Percentiles rank a stretch among this genome's conserved stretches.
Conservation (phyloP, 1,140 invertebrate genomes). For the Tetramorium parvispinum region DNA sequence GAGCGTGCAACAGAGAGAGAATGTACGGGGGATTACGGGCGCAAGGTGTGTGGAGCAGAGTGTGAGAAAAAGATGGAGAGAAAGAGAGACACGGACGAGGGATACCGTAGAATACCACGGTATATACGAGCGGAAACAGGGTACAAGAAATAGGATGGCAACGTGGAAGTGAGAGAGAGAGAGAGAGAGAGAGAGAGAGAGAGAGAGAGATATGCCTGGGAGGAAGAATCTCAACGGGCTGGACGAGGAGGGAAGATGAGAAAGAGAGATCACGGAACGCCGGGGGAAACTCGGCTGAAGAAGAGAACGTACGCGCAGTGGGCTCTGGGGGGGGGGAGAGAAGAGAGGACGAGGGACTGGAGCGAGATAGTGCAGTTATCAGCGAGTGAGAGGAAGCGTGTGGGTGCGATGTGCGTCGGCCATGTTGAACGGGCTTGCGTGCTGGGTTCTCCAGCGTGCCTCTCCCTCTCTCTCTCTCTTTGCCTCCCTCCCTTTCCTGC, state of each 20-base stretch:
- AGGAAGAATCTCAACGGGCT: not conserved
- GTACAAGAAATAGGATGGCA: conserved; percentile 22
- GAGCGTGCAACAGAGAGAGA: not conserved
- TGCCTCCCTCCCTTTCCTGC: not conserved
- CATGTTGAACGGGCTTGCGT: conserved; percentile 82
- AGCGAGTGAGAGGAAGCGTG: conserved; percentile 67
- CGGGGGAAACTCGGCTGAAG: conserved; percentile 45
- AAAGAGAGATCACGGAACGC: conserved; percentile 55
- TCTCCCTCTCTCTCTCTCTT: conserved; percentile 56
- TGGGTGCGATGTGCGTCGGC: conserved; percentile 76
- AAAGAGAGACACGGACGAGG: not conserved
- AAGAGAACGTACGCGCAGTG: not conserved
- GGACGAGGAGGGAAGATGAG: conserved; percentile 11
- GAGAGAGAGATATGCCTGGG: not conserved
- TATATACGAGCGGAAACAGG: conserved; percentile 28
- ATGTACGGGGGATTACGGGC: conserved; percentile 12
- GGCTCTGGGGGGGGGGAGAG: not conserved
- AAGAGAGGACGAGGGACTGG: conserved; percentile 5
- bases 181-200: not conserved
- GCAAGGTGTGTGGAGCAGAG: not conserved
- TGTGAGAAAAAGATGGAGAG: not conserved
- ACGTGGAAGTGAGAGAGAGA: not conserved
- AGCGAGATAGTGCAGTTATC: conserved; percentile 65
- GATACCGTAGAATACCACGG: conserved; percentile 7
- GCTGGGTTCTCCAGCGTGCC: conserved; percentile 71